These are phyloP conservation scores for Epinotia demarniana DNA, from an alignment of 2,888 invertebrate genomes.

Conservation along the genomic window DNA sequence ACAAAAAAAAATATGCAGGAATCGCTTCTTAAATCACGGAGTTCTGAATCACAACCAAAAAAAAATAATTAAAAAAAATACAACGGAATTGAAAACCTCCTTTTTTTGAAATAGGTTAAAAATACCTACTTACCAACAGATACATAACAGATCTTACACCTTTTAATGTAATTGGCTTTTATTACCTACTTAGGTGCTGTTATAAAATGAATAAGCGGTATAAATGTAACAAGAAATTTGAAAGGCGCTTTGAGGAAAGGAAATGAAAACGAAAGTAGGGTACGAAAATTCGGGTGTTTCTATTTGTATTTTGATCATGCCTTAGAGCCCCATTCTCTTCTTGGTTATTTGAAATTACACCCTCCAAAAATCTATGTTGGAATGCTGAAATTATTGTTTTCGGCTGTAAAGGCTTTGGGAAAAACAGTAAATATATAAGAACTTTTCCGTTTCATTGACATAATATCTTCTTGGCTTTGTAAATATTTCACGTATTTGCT, in stretches of 20 bases:
- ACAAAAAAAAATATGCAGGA: too few species aligned
- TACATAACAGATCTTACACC: neutral
- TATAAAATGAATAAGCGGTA: conserved; percentile 36
- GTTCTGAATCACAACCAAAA: too few species aligned
- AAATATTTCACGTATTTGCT: too few species aligned
- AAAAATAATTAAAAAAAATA: too few species aligned
- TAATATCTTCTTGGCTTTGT: neutral
- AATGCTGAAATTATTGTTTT: conserved; percentile 38
- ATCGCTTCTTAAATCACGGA: too few species aligned
- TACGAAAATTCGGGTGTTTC: conserved; percentile 44
- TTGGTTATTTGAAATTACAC: conserved; percentile 50
- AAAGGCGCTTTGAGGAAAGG: conserved; percentile 34
- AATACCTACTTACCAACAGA: too few species aligned
- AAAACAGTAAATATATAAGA: conserved; percentile 16
- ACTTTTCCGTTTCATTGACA: neutral
- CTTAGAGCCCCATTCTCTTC: conserved; percentile 47
- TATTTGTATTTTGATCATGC: conserved; percentile 48
- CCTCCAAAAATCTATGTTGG: conserved; percentile 45
- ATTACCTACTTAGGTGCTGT: conserved; percentile 28
- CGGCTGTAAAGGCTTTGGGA: conserved; percentile 12
- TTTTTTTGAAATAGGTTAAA: too few species aligned
- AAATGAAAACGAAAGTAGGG: conserved; percentile 46
- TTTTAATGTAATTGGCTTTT: conserved; percentile 18
- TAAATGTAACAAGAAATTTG: conserved; percentile 39
- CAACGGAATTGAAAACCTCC: too few species aligned